Base-by-base conservation (phyloP, 2,888 invertebrate genomes). In the Caenorhabditis sinica region DNA sequence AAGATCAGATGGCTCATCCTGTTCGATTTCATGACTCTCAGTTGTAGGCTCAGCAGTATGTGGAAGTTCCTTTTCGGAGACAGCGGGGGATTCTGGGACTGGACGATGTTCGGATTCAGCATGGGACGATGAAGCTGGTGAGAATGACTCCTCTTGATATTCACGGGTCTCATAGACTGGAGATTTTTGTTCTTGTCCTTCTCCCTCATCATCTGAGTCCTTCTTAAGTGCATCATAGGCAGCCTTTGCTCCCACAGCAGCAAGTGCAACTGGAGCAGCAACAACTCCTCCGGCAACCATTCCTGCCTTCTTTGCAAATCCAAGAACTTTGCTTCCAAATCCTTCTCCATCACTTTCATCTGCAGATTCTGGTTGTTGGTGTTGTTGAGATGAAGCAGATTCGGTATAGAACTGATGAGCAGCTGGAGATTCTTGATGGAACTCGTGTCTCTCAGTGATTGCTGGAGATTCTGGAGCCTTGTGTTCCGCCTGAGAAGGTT, bases 271-370 rank as follows among this genome's bases (percentile, higher is more conserved):
- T 58, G 88, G 89, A 49, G 89, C 89, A 56, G 85, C 85, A 61
- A 88, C 82, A 28, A 88, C 85, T 66, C 86, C 90, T 58, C 89
- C 90, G 30, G 89, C 89, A n/a, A 89, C 75, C 82, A 82, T 86
- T 72, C 88, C 89, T 20, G 85, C 87, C 28, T 82, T 87, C 82
- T 89, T 87, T 5, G 88, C 88, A 49, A 88, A 87, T 65, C 84
- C 88, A 33, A 81, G 71, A 30, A 80, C 49, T 60, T 86, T 88
- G 43, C 71, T 71, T 56, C 84, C 83, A 20, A 85, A 71, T 49
- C 81, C 45, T 86, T 76, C 71, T 77, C 74, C 79, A 20, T 80
- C 72, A 43, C 65, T 72, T 23, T 80, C 79, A 13, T 72, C 79
- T 79, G 45, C 79, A n/a, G 61, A 61, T 23, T 71, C 63, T 71